Percentiles rank a stretch among this genome's conserved stretches.
phyloP scores from a whole-genome alignment of 2,888 invertebrate genomes.

The Carpatolechia fugitivella region DNA sequence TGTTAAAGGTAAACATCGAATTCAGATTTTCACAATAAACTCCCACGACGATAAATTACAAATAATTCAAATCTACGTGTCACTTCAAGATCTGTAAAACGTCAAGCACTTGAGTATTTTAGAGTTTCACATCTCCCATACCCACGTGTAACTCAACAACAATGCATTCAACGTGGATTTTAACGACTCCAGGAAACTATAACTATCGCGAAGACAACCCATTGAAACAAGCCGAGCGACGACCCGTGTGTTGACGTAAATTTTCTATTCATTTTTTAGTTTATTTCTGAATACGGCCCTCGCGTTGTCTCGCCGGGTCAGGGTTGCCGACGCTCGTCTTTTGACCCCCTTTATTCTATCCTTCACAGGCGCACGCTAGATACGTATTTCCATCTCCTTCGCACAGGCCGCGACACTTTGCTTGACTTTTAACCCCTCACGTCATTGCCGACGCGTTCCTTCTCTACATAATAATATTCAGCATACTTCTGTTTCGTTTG shows the following conservation, averaged over 20 bases:
- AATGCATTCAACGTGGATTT: conserved; percentile 42
- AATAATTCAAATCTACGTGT: neutral
- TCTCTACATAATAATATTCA: conserved; percentile 39
- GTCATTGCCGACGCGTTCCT: conserved; percentile 68
- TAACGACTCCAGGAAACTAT: conserved; percentile 42
- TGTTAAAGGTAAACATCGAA: too few relatives aligned
- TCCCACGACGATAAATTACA: neutral
- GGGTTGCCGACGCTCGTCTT: conserved; percentile 76
- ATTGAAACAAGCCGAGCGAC: conserved; percentile 34
- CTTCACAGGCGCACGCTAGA: conserved; percentile 40
- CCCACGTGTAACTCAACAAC: conserved; percentile 30
- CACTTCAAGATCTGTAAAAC: conserved; percentile 6
- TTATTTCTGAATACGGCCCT: conserved; percentile 58
- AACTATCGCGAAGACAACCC: conserved; percentile 34
- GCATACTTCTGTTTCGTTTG: conserved; percentile 54
- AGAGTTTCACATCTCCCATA: conserved; percentile 17
- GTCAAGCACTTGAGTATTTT: conserved; percentile 14
- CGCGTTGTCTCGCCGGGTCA: conserved; percentile 64
- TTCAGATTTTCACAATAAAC: too few relatives aligned
- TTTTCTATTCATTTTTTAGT: conserved; percentile 26
- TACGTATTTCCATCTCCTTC: conserved; percentile 44
- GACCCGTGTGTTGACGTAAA: conserved; percentile 26
- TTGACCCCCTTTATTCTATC: conserved; percentile 62
- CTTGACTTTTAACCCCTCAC: conserved; percentile 76
- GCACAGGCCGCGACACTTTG: conserved; percentile 73